Evolutionary conservation across 35 echinoderm and acorn worm genomes (phyloP).

Genomic region (Holothuria glaberrima): DNA sequence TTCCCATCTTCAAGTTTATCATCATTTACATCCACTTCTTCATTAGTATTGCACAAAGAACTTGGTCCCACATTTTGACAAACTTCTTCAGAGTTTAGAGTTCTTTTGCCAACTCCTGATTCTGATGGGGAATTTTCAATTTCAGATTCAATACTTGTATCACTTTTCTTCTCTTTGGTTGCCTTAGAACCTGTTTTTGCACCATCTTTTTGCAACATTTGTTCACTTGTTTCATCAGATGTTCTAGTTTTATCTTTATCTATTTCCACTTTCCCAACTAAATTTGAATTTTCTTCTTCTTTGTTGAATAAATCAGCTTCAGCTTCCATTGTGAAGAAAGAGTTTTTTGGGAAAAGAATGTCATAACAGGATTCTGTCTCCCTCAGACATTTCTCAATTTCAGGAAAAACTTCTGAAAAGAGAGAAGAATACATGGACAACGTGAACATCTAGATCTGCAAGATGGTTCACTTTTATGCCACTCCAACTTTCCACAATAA

Average conservation of each 20-base stretch:
- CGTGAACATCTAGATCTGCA: neutral
- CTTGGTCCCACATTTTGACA: neutral
- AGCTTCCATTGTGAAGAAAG: neutral
- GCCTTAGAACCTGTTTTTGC: too few relatives aligned
- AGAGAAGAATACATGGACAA: neutral
- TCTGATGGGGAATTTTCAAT: too few relatives aligned
- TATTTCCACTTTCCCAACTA: too few relatives aligned
- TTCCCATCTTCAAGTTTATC: neutral
- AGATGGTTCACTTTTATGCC: neutral
- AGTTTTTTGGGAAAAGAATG: slow-evolving; percentile 76
- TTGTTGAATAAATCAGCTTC: neutral
- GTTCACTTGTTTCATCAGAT: too few relatives aligned
- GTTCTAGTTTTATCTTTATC: too few relatives aligned
- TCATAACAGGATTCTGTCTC: slow-evolving; percentile 89
- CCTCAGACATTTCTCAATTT: slow-evolving; percentile 85
- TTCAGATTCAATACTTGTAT: too few relatives aligned
- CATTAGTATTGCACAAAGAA: neutral
- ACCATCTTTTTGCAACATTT: too few relatives aligned
- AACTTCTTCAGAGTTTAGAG: neutral
- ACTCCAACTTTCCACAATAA: neutral
- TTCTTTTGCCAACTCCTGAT: neutral
- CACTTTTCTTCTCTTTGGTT: too few relatives aligned
- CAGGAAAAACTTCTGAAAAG: slow-evolving; percentile 82
- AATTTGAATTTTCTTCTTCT: too few relatives aligned
- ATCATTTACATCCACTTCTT: neutral